Conservation (phyloP, 2,113 vertebrate species). For the Anhinga rufa region DNA sequence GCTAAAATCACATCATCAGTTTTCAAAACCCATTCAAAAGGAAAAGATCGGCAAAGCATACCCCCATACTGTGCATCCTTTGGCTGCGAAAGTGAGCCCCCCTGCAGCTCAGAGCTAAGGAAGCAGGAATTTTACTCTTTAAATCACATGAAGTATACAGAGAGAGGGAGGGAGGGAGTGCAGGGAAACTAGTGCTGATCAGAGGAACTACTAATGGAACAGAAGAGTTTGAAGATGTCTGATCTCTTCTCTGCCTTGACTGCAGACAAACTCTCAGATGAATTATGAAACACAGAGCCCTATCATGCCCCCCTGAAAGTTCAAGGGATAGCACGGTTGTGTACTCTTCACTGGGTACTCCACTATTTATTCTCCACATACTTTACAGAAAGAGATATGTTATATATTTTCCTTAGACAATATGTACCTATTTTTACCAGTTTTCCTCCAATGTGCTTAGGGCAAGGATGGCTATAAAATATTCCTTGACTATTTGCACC, state of each 20-base stretch:
- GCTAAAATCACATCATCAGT: background rate
- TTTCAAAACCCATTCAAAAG: constrained; percentile 2
- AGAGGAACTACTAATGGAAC: constrained; percentile 46
- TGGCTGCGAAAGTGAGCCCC: background rate
- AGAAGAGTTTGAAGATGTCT: constrained; percentile 21
- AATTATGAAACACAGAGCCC: constrained; percentile 42
- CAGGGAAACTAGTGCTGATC: background rate
- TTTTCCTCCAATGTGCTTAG: background rate
- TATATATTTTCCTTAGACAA: background rate
- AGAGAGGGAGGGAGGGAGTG: background rate
- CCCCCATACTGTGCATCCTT: background rate
- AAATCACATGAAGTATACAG: constrained; percentile 25
- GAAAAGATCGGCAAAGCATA: background rate
- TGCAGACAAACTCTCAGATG: constrained; percentile 30
- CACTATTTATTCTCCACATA: background rate
- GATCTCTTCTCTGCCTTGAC: background rate
- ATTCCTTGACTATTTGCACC: background rate
- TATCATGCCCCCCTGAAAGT: background rate
- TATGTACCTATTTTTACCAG: background rate
- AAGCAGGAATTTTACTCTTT: constrained; percentile 19
- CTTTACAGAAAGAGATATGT: background rate
- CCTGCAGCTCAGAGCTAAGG: constrained; percentile 4
- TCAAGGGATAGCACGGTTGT: background rate
- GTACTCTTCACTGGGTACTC: background rate
- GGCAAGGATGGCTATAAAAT: background rate